Evolutionary conservation across 2,797 vertebrate species (phyloP), one percentile per base, ranked within the genome.

Genomic region (Varecia variegata): DNA sequence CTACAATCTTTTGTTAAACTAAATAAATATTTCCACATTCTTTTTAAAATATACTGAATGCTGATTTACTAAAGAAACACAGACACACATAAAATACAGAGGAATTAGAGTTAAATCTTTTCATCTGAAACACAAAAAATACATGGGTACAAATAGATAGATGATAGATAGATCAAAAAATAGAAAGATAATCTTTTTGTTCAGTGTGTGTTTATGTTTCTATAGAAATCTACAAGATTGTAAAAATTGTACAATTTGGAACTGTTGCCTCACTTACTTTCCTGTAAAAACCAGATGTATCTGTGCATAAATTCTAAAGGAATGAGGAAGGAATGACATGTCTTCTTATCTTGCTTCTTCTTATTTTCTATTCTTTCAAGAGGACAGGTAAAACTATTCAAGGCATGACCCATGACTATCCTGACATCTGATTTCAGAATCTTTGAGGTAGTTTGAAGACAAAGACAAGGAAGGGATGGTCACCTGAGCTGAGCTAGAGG

Each of bases 61-160:
- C 9, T 82, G 18, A 90, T 88, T 95, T 94, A 58, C 17, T 84
- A 35, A 85, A 54, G 32, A 84, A 90, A 94, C 27, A 81, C 27
- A 82, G 43, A 86, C 3, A 47, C 3, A 40, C 25, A 7, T 60
- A 83, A 93, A 65, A 23, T 86, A 47, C 1, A 23, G 38, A 67
- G 5, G 8, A 40, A 80, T 80, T 40, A 70, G 9, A 87, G 35
- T 56, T 90, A 30, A 45, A 45, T 84, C 40, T 92, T 70, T 47
- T 88, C 30, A 92, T 58, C 35, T n/a, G n/a, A 79, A 90, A 68
- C 14, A 68, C 8, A 70, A 56, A 62, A 88, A 43, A 79, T 38
- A 50, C 9, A 20, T 30, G 2, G 5, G 5, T 58, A 12, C 56
- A 58, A 71, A 23, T 8, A 76, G 3, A 13, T 54, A 77, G 32